phyloP scores from a whole-genome alignment of 2,888 invertebrate species.

The Boloria euphrosyne region DNA sequence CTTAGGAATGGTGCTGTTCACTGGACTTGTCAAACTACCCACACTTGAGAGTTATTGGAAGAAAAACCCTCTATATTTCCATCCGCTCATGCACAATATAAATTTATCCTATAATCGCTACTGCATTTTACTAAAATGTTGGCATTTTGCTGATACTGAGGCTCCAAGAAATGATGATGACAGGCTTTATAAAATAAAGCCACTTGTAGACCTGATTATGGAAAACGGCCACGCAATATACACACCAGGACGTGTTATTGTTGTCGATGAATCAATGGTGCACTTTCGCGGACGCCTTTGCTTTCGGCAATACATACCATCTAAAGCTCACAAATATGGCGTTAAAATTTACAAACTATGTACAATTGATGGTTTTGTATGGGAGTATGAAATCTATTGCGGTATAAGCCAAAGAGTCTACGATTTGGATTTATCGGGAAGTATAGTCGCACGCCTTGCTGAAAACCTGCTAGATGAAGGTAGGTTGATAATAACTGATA shows the following conservation, averaged over 20 bases:
- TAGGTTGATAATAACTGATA: too few species aligned
- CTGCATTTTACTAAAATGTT: constrained; percentile 17
- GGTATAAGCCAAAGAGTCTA: too few species aligned
- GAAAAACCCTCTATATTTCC: constrained; percentile 16
- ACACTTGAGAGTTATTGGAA: constrained; percentile 23
- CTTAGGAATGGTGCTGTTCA: constrained; percentile 15
- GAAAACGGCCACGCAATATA: constrained; percentile 17
- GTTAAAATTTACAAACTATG: constrained; percentile 20
- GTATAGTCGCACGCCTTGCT: too few species aligned
- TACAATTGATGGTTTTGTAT: constrained; percentile 9
- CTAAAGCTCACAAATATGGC: constrained; percentile 17
- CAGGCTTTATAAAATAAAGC: constrained; percentile 22
- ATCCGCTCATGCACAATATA: constrained; percentile 18
- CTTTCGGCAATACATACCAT: constrained; percentile 15
- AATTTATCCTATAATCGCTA: constrained; percentile 17
- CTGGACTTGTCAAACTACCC: constrained; percentile 16
- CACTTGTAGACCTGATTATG: constrained; percentile 15
- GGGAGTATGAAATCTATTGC: background rate
- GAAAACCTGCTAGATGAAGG: too few species aligned
- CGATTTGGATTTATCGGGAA: too few species aligned
- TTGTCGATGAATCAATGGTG: constrained; percentile 20
- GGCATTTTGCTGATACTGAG: constrained; percentile 21
- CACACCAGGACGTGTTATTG: constrained; percentile 8
- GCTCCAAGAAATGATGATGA: constrained; percentile 17
- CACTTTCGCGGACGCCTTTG: constrained; percentile 10